phyloP scores from a whole-genome alignment of 2,113 vertebrate species.

The Proteles cristata region DNA sequence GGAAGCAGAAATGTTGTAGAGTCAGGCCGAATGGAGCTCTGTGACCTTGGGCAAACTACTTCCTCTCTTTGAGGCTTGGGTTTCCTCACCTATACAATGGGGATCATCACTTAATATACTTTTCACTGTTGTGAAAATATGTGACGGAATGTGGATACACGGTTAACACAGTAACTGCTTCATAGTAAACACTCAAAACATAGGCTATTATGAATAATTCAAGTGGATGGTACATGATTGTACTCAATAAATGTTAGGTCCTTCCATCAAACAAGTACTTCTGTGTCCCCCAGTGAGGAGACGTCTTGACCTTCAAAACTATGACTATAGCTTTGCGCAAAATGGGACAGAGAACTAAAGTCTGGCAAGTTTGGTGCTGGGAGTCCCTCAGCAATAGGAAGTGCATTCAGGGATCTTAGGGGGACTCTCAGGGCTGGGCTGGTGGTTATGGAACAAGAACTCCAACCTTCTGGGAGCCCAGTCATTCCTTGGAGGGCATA shows the following conservation, averaged over 20 bases:
- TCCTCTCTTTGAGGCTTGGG: neutral
- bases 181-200: neutral
- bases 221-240: rapidly evolving
- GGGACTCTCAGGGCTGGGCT: neutral
- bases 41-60: neutral
- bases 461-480: neutral
- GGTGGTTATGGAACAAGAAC: neutral
- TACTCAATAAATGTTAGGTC: neutral
- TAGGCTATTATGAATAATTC: neutral
- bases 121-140: neutral
- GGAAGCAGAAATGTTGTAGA: neutral
- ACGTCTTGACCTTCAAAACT: neutral
- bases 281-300: neutral
- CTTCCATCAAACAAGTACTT: neutral
- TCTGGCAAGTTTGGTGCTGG: too few species aligned
- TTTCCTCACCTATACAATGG: neutral
- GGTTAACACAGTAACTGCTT: neutral
- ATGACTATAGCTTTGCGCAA: neutral
- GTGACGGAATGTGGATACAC: neutral
- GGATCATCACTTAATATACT: neutral
- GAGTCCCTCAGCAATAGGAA: neutral
- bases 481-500: neutral
- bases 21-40: neutral
- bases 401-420: neutral
- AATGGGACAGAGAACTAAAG: neutral